These are phyloP conservation scores for Phlogophora meticulosa DNA, from an alignment of 2,888 invertebrate species.

Conservation along the genomic window DNA sequence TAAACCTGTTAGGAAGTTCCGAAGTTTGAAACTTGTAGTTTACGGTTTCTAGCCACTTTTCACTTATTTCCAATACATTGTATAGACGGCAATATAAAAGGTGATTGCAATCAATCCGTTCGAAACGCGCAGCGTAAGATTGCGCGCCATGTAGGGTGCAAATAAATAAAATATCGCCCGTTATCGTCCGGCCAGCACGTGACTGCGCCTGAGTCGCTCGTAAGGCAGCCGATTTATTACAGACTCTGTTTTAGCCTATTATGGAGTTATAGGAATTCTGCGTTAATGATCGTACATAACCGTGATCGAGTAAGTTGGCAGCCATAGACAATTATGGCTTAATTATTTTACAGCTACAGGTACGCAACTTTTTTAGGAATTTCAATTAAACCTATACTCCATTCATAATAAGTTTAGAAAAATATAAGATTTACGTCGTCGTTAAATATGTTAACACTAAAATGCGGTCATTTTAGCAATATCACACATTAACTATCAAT, in stretches of 20 bases:
- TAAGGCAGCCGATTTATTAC: conserved; percentile 45
- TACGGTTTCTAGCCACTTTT: conserved; percentile 11
- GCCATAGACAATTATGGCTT: background rate
- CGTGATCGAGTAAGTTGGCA: background rate
- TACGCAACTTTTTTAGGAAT: background rate
- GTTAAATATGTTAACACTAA: too few species aligned
- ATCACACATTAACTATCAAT: too few species aligned
- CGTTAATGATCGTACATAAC: conserved; percentile 31
- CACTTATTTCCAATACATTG: conserved; percentile 11
- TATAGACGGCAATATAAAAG: conserved; percentile 35
- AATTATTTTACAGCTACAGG: background rate
- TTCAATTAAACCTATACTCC: background rate
- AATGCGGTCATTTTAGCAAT: too few species aligned
- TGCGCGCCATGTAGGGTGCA: conserved; percentile 50
- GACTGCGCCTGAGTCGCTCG: conserved; percentile 29
- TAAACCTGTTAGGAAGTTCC: background rate
- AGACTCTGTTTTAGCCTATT: conserved; percentile 26
- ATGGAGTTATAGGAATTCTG: conserved; percentile 44
- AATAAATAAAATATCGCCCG: conserved; percentile 58
- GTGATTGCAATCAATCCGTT: conserved; percentile 43
- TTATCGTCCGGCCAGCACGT: conserved; percentile 31
- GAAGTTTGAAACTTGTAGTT: background rate
- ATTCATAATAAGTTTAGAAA: too few species aligned
- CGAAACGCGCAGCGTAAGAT: conserved; percentile 47
- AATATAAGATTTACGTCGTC: too few species aligned